Base-by-base conservation (phyloP, 1,140 invertebrate species). In the Nautilus pompilius region DNA sequence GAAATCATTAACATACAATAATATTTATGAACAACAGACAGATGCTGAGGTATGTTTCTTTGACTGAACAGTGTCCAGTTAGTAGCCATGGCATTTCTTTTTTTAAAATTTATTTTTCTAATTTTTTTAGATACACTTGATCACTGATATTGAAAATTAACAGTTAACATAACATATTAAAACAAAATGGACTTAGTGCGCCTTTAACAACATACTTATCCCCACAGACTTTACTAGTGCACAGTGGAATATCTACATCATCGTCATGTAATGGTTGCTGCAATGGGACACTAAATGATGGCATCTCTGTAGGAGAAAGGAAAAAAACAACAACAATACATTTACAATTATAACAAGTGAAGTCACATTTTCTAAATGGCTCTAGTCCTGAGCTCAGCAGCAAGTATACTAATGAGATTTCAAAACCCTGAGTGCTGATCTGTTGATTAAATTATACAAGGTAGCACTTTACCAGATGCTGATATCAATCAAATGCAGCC, bases 191-290 rank as follows among this genome's bases (percentile, higher is more conserved):
- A 46, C 26, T 8, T n/a, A n/a, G n/a, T n/a, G n/a, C n/a, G n/a
- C n/a, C n/a, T n/a, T n/a, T n/a, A n/a, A n/a, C n/a, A n/a, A n/a
- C 53, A 62, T 74, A 80, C 70, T 86, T 87, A 73, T 93, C 91
- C 17, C 89, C 89, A 78, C 93, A 96, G n/a, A 96, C 88, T 87
- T 92, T 92, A 72, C 73, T 75, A 49, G 63, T 68, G 62, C 77
- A 79, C 22, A 73, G 30, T 60, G 58, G 61, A 36, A 60, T 41
- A 26, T 61, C 51, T 29, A 54, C 56, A n/a, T 24, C 51, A 13
- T 58, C 60, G 13, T 49, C 26, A n/a, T 53, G 13, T 17, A 61
- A 10, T n/a, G 48, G 17, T n/a, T 49, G 15, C 56, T 34, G 5
- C 45, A 51, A n/a, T 57, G 66, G 49, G 17, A 67, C 22, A 28